These are phyloP conservation scores for Pseudomugil gertrudae DNA, from an alignment of 2,797 vertebrate species.

Conservation along the genomic window DNA sequence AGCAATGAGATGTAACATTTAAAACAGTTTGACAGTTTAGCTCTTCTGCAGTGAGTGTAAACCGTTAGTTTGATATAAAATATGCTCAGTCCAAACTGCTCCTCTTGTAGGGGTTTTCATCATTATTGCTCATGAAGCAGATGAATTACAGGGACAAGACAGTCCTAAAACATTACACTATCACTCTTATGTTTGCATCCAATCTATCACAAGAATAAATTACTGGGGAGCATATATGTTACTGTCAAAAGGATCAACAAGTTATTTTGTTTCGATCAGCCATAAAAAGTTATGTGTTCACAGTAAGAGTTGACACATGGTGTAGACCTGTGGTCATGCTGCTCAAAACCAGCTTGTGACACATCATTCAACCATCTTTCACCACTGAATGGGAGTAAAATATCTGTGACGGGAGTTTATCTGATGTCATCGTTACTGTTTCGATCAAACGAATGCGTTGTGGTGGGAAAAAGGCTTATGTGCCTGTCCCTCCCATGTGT, in stretches of 20 bases:
- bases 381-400: conserved; percentile 38
- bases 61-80: background rate
- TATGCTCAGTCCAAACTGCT: background rate
- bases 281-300: conserved; percentile 9
- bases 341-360: conserved; percentile 43
- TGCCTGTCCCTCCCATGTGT: conserved; percentile 56
- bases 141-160: background rate
- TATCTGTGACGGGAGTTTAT: conserved; percentile 47
- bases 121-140: background rate
- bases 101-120: background rate
- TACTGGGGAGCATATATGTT: background rate
- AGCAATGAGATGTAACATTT: background rate
- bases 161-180: background rate
- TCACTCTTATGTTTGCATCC: background rate
- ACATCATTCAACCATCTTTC: conserved; percentile 60
- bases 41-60: background rate
- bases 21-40: background rate
- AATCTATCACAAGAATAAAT: background rate
- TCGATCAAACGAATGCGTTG: conserved; percentile 59
- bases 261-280: background rate
- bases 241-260: conserved; percentile 1
- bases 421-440: conserved; percentile 59
- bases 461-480: conserved; percentile 46
- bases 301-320: conserved; percentile 22
- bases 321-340: conserved; percentile 35